Evolutionary conservation across 2,797 vertebrate species (phyloP).

Genomic region (Syngnathus acus): DNA sequence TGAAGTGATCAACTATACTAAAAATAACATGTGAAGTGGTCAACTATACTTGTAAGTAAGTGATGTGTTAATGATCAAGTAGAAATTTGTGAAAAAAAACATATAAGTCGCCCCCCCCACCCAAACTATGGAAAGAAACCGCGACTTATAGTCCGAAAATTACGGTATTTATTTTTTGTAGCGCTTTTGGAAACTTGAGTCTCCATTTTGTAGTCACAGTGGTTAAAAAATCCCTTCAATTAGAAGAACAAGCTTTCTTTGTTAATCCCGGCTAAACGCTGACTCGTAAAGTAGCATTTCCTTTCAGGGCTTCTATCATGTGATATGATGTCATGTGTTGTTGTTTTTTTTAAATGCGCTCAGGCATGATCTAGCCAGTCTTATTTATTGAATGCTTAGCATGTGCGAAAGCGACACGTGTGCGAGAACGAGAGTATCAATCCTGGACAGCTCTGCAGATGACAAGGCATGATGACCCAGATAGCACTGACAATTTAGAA

Average conservation of each 20-base stretch:
- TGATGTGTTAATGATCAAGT: too few species aligned
- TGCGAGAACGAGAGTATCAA: neutral
- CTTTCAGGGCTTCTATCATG: neutral
- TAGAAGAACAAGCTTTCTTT: neutral
- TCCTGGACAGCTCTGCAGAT: neutral
- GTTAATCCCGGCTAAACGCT: neutral
- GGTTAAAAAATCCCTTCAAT: neutral
- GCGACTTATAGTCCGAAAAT: too few species aligned
- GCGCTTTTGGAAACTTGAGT: neutral
- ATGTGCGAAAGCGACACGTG: conserved; percentile 10
- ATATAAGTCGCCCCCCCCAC: too few species aligned
- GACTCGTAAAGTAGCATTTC: neutral
- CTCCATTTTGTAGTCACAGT: neutral
- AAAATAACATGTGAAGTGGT: too few species aligned
- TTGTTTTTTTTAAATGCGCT: neutral
- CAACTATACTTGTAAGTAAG: too few species aligned
- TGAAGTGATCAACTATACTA: too few species aligned
- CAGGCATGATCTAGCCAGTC: conserved; percentile 25
- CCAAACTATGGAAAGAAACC: too few species aligned
- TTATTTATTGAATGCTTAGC: conserved; percentile 20
- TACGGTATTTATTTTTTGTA: too few species aligned
- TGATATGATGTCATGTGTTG: neutral
- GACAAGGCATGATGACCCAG: conserved; percentile 3
- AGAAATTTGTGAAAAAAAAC: too few species aligned
- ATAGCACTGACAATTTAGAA: conserved; percentile 1